Evolutionary conservation across 2,888 invertebrate genomes (phyloP).

Genomic region (Coelogynopora nodosa): DNA sequence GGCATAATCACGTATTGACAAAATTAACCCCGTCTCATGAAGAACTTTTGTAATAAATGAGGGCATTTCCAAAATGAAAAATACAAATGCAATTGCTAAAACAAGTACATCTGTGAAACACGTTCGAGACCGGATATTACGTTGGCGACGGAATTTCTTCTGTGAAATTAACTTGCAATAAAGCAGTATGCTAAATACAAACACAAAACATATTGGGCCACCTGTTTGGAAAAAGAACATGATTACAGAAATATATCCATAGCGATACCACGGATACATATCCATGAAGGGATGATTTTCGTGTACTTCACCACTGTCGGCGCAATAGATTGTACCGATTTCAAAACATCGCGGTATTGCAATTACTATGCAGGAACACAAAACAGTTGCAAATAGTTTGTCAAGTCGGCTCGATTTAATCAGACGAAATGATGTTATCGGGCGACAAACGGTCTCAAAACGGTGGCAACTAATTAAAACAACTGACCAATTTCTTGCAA

Average conservation of each 20-base stretch:
- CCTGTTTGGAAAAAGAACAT: constrained; percentile 8
- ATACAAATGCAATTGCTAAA: background rate
- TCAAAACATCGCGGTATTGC: background rate
- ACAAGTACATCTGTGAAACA: background rate
- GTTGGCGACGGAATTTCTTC: background rate
- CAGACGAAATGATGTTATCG: background rate
- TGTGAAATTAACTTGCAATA: background rate
- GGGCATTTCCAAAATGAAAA: background rate
- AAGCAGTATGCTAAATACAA: background rate
- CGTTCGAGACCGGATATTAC: background rate
- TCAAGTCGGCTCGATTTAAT: background rate
- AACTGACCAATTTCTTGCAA: background rate
- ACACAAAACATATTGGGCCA: background rate
- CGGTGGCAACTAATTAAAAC: background rate
- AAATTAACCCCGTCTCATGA: background rate
- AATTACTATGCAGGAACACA: background rate
- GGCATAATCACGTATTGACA: background rate
- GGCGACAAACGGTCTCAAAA: background rate
- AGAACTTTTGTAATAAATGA: background rate
- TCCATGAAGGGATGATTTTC: background rate
- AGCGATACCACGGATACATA: background rate
- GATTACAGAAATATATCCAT: background rate
- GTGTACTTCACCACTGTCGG: background rate
- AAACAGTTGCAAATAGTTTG: background rate
- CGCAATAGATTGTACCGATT: background rate